Conservation (phyloP, 2,888 invertebrate species). For the Steromphala cineraria region DNA sequence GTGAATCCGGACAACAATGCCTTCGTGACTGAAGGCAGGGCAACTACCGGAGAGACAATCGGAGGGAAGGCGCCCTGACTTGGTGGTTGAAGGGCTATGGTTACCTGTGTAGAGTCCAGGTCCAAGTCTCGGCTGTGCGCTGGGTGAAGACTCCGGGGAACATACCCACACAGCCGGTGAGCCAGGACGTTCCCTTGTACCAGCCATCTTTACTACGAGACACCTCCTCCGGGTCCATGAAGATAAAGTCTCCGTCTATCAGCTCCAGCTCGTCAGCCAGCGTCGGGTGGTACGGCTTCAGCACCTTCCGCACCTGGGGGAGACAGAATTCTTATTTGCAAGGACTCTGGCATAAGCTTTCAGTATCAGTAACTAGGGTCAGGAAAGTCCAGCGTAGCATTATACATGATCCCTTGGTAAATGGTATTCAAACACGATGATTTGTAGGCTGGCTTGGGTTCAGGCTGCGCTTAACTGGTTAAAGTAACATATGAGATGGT, state of each 20-base stretch:
- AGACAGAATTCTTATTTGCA: neutral
- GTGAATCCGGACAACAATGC: too few species aligned
- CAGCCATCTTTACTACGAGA: conserved; percentile 88
- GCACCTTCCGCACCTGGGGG: conserved; percentile 76
- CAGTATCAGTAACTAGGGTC: too few species aligned
- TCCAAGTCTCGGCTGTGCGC: conserved; percentile 90
- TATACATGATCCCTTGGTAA: too few species aligned
- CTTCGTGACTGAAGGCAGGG: too few species aligned
- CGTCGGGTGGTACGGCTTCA: conserved; percentile 63
- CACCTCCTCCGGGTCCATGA: conserved; percentile 83
- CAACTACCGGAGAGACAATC: too few species aligned
- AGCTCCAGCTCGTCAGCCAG: conserved; percentile 88
- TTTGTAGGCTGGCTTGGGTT: too few species aligned
- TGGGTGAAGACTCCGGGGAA: conserved; percentile 89
- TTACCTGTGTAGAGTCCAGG: conserved; percentile 89
- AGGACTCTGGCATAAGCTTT: too few species aligned
- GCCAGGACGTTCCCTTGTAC: conserved; percentile 90
- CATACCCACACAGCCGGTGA: conserved; percentile 87
- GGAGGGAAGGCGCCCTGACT: too few species aligned
- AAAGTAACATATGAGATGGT: too few species aligned
- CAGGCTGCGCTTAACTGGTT: too few species aligned
- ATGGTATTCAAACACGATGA: too few species aligned
- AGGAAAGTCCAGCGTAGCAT: too few species aligned
- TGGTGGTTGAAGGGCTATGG: neutral
- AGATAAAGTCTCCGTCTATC: conserved; percentile 90